These are phyloP conservation scores for Malurus leucopterus DNA, from an alignment of 2,797 vertebrate genomes.

Conservation along the genomic window DNA sequence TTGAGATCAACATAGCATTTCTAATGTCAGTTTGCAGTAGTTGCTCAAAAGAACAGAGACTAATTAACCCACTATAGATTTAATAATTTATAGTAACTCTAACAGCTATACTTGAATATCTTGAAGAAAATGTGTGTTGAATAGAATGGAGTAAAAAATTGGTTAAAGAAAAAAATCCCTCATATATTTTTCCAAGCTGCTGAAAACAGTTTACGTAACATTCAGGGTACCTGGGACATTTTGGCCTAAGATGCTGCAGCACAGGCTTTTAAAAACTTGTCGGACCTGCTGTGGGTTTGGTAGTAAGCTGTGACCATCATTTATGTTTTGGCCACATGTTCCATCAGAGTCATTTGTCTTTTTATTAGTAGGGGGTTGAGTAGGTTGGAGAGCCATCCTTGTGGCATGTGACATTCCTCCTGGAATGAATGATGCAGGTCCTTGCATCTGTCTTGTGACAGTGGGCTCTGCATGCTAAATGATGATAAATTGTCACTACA, in stretches of 20 bases:
- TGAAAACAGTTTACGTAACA: neutral
- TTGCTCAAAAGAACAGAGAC: neutral
- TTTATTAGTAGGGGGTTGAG: neutral
- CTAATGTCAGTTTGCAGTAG: neutral
- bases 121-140: neutral
- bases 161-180: neutral
- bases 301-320: neutral
- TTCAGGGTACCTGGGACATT: neutral
- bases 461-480: neutral
- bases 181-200: neutral
- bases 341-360: neutral
- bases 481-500: neutral
- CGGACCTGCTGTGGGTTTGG: neutral
- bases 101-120: neutral
- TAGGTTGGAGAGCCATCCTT: neutral
- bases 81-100: neutral
- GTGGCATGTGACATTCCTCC: neutral
- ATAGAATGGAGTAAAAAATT: neutral
- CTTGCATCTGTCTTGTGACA: neutral
- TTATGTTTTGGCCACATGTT: neutral
- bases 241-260: neutral
- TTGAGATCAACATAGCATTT: neutral
- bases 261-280: neutral
- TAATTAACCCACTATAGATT: neutral
- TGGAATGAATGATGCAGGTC: neutral